These are phyloP conservation scores for Pseudorhombus dupliciocellatus DNA, from an alignment of 2,113 vertebrate species.

Conservation along the genomic window DNA sequence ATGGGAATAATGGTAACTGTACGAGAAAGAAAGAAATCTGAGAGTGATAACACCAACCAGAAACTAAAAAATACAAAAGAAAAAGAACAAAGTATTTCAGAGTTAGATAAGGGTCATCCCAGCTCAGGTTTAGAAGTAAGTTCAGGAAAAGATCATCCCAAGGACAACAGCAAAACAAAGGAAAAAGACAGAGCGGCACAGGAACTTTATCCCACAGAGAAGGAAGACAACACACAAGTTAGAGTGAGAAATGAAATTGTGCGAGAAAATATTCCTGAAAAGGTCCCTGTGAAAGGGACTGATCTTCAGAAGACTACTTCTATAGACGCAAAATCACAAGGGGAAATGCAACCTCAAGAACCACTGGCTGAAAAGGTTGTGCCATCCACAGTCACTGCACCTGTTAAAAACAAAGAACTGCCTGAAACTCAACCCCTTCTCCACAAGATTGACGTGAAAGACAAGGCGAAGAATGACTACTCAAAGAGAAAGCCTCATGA, in stretches of 20 bases:
- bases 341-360: conserved; percentile 38
- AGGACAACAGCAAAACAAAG: conserved; percentile 8
- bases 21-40: conserved; percentile 43
- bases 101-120: conserved; percentile 4
- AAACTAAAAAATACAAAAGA: conserved; percentile 13
- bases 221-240: conserved; percentile 25
- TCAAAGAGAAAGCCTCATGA: conserved; percentile 27
- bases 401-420: conserved; percentile 59
- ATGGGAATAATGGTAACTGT: conserved; percentile 72
- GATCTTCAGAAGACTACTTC: conserved; percentile 13
- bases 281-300: conserved; percentile 15
- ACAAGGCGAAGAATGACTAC: conserved; percentile 29
- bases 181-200: conserved; percentile 7
- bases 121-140: conserved; percentile 23
- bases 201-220: conserved; percentile 25
- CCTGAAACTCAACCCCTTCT: conserved; percentile 55
- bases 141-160: conserved; percentile 22
- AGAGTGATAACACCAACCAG: conserved; percentile 12
- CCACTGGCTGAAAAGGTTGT: conserved; percentile 33
- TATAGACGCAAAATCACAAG: conserved; percentile 22
- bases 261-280: conserved; percentile 24
- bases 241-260: conserved; percentile 25
- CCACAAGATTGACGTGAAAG: conserved; percentile 38
- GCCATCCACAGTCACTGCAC: conserved; percentile 17
- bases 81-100: conserved; percentile 19